Conservation (phyloP, 2,797 vertebrate genomes). For the Mustela erminea region DNA sequence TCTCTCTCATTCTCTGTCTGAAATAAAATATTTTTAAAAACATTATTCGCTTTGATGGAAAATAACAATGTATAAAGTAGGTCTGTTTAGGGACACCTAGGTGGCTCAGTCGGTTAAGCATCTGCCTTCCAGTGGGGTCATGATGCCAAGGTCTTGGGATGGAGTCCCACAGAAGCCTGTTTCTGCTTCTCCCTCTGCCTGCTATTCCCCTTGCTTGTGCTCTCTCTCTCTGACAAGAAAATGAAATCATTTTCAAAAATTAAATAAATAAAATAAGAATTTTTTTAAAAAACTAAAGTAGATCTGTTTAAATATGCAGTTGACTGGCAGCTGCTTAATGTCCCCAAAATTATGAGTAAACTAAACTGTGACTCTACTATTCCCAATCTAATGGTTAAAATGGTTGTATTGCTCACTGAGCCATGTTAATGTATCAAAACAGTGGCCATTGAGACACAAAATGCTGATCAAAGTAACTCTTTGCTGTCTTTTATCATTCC, state of each 20-base stretch:
- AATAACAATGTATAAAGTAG: no score
- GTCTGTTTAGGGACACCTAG: no score
- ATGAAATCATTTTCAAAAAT: background rate
- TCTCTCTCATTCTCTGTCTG: no score
- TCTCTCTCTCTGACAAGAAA: background rate
- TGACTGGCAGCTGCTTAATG: constrained; percentile 18
- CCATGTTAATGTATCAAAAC: constrained; percentile 50
- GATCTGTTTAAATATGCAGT: background rate
- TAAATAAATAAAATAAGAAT: background rate
- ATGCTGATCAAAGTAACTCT: background rate
- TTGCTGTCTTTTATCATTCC: constrained; percentile 7
- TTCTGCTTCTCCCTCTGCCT: background rate
- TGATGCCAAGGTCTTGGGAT: no score
- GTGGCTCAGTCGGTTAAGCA: no score
- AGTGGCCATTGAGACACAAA: constrained; percentile 37
- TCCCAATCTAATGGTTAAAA: constrained; percentile 30
- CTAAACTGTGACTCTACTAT: background rate
- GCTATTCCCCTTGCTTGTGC: background rate
- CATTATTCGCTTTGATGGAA: no score
- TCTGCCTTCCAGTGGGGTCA: no score
- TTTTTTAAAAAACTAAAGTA: background rate
- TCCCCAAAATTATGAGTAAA: constrained; percentile 38
- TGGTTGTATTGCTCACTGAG: background rate
- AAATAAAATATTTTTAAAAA: no score
- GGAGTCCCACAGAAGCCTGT: no score